Percentiles rank a stretch among this genome's conserved stretches.
phyloP scores from a whole-genome alignment of 35 echinoderm and acorn worm species.

The Heliocidaris tuberculata region DNA sequence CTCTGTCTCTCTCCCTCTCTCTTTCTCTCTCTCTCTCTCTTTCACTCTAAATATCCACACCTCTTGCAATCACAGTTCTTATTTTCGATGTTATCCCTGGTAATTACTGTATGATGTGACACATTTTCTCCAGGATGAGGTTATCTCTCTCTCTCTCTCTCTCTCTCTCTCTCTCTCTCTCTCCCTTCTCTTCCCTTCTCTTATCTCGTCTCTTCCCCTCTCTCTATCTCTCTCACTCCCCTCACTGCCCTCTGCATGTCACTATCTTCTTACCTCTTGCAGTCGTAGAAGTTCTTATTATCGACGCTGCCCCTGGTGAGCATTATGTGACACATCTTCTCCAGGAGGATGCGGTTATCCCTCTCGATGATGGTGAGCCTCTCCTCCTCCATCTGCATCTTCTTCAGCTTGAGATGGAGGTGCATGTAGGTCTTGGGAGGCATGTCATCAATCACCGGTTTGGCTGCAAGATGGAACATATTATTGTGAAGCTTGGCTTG shows the following conservation, averaged over 20 bases:
- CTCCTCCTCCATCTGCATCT: conserved; percentile 98
- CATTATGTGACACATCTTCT: conserved; percentile 99
- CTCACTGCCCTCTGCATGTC: neutral
- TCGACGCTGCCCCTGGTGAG: conserved; percentile 83
- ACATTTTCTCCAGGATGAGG: no score
- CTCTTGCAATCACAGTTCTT: no score
- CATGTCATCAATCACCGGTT: conserved; percentile 86
- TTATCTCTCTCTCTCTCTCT: no score
- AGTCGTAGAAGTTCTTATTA: conserved; percentile 87
- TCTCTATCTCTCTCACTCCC: neutral
- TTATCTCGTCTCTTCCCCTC: neutral
- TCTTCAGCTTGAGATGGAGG: conserved; percentile 94
- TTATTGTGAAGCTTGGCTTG: neutral
- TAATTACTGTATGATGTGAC: no score
- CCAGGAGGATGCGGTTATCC: conserved; percentile 92
- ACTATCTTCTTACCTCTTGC: conserved; percentile 60
- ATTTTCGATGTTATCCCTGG: no score
- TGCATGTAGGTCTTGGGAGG: conserved; percentile 98
- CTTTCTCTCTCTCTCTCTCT: no score
- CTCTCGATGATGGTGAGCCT: conserved; percentile 88
- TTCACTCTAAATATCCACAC: no score
- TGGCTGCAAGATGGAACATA: conserved; percentile 43
- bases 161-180: neutral
- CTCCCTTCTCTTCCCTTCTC: neutral
- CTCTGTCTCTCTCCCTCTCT: no score